A percentile compares a stretch with the other conserved stretches of the same genome.
Evolutionary conservation across 2,113 vertebrate species (phyloP).

Genomic region (Sinosuthora webbiana): DNA sequence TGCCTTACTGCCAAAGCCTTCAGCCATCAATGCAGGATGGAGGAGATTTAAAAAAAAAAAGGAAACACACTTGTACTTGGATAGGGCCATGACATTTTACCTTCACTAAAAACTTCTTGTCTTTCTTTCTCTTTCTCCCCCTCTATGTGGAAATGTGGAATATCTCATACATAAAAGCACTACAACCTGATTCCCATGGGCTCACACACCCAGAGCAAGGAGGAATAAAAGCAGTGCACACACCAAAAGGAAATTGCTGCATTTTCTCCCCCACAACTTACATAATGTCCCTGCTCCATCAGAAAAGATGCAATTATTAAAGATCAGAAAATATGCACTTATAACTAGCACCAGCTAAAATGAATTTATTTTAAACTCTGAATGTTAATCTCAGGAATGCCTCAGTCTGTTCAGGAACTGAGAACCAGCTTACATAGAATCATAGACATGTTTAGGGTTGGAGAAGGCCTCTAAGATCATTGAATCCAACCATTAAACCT

Average conservation of each 20-base stretch:
- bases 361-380: neutral
- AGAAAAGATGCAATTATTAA: neutral
- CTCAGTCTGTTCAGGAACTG: neutral
- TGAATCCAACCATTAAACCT: accelerated
- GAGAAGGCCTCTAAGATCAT: neutral
- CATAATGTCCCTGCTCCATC: neutral
- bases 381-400: neutral
- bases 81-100: neutral
- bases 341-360: neutral
- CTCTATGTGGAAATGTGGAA: neutral
- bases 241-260: neutral
- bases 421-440: neutral
- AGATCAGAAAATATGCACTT: neutral
- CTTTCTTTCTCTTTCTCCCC: neutral
- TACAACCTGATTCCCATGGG: neutral
- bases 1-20: neutral
- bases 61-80: neutral
- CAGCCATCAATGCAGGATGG: neutral
- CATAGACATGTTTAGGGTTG: neutral
- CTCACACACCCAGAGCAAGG: neutral
- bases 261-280: neutral
- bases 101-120: neutral
- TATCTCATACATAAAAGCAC: neutral
- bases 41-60: neutral
- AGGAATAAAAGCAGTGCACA: neutral